Evolutionary conservation across 2,797 vertebrate species (phyloP).

Genomic region (Martes flavigula): DNA sequence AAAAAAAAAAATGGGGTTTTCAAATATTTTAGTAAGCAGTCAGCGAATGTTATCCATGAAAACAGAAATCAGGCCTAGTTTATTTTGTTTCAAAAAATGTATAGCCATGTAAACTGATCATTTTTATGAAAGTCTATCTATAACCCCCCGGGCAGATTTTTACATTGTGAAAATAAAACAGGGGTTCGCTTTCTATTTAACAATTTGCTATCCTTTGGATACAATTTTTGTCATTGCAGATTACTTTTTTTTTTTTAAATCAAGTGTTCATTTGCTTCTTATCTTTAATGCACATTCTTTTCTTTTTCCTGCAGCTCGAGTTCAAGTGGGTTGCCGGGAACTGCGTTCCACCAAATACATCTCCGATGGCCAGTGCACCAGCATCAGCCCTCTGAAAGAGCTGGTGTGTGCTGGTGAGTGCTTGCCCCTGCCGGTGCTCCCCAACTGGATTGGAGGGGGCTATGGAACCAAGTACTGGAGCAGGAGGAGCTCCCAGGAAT

Average conservation of each 20-base stretch:
- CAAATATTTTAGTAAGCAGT: constrained; percentile 23
- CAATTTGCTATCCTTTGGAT: constrained; percentile 24
- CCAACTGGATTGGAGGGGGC: constrained; percentile 96
- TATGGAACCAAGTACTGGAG: constrained; percentile 93
- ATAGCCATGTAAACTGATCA: neutral
- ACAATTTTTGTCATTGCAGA: neutral
- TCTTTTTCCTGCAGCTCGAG: constrained; percentile 85
- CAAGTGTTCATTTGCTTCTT: constrained; percentile 1
- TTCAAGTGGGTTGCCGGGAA: constrained; percentile 95
- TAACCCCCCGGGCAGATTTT: neutral
- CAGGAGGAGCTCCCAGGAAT: constrained; percentile 92
- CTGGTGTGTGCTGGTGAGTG: constrained; percentile 97
- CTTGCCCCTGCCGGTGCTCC: constrained; percentile 94
- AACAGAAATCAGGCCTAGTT: neutral
- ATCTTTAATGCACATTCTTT: constrained; percentile 44
- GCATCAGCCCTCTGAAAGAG: constrained; percentile 96
- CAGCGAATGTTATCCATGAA: neutral
- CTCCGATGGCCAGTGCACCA: constrained; percentile 98
- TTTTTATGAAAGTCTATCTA: neutral
- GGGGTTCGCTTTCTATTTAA: neutral
- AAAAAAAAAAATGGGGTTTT: constrained; percentile 12
- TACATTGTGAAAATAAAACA: constrained; percentile 16
- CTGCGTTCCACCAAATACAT: constrained; percentile 98
- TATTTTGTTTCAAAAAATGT: neutral
- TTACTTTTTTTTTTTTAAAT: neutral